phyloP scores from a whole-genome alignment of 2,797 vertebrate species.

The Sebastes iracundus region DNA sequence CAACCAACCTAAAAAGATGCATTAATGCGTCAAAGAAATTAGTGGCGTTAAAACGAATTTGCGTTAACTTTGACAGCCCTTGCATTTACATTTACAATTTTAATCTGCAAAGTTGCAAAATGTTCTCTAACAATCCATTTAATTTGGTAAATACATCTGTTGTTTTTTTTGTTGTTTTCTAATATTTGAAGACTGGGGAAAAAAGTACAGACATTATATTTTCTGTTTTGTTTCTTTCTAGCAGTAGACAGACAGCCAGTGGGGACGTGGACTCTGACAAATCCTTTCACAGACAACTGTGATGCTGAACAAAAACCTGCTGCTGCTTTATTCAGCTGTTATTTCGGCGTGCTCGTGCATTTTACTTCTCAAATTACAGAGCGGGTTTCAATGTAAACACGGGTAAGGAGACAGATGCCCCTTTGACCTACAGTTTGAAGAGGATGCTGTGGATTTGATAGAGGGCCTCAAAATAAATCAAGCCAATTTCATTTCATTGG shows the following conservation, averaged over 20 bases:
- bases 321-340: not conserved
- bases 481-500: constrained; percentile 64
- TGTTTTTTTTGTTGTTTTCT: not conserved
- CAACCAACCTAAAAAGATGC: too few species aligned
- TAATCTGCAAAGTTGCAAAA: too few species aligned
- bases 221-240: not conserved
- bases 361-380: not conserved
- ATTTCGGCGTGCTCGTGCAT: not conserved
- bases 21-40: too few species aligned
- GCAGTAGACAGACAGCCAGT: not conserved
- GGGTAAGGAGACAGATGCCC: not conserved
- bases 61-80: too few species aligned
- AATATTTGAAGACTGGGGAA: not conserved
- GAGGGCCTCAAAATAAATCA: constrained; percentile 58
- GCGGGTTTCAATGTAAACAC: not conserved
- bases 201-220: not conserved
- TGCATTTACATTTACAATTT: too few species aligned
- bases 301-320: not conserved
- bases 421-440: constrained; percentile 35
- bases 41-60: too few species aligned
- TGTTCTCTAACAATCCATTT: too few species aligned
- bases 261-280: not conserved
- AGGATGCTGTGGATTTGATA: constrained; percentile 52
- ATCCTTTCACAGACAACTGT: not conserved
- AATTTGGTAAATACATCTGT: not conserved